These are phyloP conservation scores for Mythimna pallens DNA, from an alignment of 2,888 invertebrate species.

Conservation along the genomic window DNA sequence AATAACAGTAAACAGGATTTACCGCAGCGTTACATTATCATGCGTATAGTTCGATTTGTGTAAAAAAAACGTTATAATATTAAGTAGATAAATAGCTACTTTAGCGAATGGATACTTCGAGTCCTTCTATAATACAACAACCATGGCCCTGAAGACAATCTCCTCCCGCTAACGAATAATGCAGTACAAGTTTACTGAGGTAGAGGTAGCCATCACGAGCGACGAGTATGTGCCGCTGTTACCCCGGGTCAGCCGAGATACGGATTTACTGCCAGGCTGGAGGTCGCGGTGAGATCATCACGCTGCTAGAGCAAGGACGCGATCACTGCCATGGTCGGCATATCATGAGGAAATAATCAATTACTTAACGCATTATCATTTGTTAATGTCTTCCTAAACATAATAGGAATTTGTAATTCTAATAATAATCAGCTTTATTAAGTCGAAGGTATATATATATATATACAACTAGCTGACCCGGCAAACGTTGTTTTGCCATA, in stretches of 20 bases:
- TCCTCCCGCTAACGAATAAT: no score
- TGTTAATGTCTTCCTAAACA: constrained; percentile 34
- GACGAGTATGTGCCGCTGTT: neutral
- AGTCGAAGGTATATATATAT: constrained; percentile 43
- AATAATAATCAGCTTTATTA: constrained; percentile 20
- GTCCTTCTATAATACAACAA: no score
- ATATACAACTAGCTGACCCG: no score
- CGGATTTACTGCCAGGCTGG: neutral
- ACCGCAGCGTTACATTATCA: constrained; percentile 21
- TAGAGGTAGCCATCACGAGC: no score
- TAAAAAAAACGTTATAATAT: neutral
- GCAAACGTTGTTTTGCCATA: no score
- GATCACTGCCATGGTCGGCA: neutral
- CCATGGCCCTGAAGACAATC: no score
- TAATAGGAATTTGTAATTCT: neutral
- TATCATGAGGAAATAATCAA: constrained; percentile 19
- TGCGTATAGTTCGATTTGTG: neutral
- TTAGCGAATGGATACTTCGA: no score
- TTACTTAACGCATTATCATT: neutral
- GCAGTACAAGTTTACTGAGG: neutral
- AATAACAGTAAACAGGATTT: constrained; percentile 22
- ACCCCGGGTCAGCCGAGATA: no score
- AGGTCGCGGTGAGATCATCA: constrained; percentile 15
- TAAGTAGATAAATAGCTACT: no score
- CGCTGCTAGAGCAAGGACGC: constrained; percentile 14